These are phyloP conservation scores for Scylla paramamosain DNA, from an alignment of 1,140 invertebrate genomes.

Conservation along the genomic window DNA sequence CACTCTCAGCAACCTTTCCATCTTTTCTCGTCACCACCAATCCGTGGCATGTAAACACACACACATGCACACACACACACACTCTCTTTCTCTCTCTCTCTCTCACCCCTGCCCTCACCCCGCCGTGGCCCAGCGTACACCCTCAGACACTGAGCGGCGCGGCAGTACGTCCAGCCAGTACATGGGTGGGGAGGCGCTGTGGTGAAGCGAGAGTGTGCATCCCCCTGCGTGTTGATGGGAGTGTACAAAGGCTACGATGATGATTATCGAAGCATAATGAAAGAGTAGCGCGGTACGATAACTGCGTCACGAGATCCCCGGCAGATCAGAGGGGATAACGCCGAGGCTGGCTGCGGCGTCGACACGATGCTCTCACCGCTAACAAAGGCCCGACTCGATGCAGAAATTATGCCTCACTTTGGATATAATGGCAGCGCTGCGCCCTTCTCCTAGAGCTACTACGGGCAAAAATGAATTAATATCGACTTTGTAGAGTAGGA, in stretches of 20 bases:
- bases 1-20: not conserved
- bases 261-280: constrained; percentile 23
- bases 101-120: not conserved
- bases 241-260: constrained; percentile 13
- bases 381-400: not conserved
- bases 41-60: too few relatives aligned
- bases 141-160: not conserved
- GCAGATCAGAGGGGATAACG: constrained; percentile 11
- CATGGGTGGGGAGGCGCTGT: not conserved
- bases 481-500: not conserved
- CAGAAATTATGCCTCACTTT: constrained; percentile 21
- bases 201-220: not conserved
- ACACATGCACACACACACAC: too few relatives aligned
- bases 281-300: constrained; percentile 2
- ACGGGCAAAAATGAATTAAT: not conserved
- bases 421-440: not conserved
- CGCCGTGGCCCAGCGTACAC: not conserved
- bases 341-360: not conserved
- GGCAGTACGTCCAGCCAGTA: not conserved
- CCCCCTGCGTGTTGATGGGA: constrained; percentile 2
- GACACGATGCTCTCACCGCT: constrained; percentile 18
- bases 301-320: not conserved
- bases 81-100: too few relatives aligned
- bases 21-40: not conserved
- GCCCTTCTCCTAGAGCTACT: not conserved